These are phyloP conservation scores for Pocillopora meandrina DNA, from an alignment of 92 coral and sea anemone genomes.

Conservation along the genomic window DNA sequence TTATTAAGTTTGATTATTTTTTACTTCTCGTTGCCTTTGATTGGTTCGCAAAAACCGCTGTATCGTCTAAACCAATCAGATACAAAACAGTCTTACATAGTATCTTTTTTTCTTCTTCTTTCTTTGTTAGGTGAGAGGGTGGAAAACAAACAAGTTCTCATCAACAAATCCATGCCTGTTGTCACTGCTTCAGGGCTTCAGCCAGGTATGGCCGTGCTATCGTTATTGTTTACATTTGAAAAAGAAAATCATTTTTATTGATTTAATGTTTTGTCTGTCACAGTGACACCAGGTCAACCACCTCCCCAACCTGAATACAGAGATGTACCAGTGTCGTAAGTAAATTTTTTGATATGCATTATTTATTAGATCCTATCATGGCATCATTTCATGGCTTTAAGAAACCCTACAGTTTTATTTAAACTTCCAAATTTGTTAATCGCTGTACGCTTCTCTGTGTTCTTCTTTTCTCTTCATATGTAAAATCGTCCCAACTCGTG, in stretches of 20 bases:
- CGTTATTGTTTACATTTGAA: neutral
- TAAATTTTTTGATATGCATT: neutral
- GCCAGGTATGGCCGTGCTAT: constrained; percentile 47
- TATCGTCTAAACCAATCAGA: constrained; percentile 81
- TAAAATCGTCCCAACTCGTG: neutral
- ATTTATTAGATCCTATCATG: neutral
- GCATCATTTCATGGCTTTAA: neutral
- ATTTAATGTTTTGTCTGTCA: neutral
- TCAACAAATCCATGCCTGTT: constrained; percentile 98
- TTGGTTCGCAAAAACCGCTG: no score
- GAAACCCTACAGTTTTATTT: no score
- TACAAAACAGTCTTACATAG: no score
- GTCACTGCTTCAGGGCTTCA: constrained; percentile 80
- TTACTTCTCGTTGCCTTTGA: no score
- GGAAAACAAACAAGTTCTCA: constrained; percentile 86
- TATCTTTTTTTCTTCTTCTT: neutral
- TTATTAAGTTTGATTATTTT: no score
- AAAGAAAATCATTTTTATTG: neutral
- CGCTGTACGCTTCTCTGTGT: no score
- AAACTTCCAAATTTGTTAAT: no score
- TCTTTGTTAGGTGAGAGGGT: constrained; percentile 80
- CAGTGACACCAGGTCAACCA: constrained; percentile 80
- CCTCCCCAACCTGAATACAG: constrained; percentile 86
- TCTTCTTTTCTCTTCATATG: neutral
- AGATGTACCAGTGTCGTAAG: constrained; percentile 93